phyloP scores from a whole-genome alignment of 2,113 vertebrate genomes.

The Pavo muticus region DNA sequence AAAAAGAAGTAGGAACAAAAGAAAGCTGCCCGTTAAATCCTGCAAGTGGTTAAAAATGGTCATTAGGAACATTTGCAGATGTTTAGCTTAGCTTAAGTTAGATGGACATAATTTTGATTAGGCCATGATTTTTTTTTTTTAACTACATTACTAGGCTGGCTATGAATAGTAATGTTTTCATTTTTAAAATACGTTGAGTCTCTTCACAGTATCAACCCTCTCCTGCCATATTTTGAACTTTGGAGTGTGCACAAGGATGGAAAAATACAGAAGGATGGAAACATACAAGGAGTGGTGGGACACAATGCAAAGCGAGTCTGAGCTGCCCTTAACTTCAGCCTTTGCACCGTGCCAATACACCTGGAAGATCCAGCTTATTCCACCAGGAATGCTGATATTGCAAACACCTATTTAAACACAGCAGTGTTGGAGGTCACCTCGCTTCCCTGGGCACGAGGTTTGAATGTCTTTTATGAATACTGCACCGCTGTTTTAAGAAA shows the following conservation, averaged over 20 bases:
- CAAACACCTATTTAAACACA: background rate
- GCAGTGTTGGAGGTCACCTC: background rate
- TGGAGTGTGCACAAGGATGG: accelerated
- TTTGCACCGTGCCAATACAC: background rate
- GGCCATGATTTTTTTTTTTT: background rate
- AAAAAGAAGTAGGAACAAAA: background rate
- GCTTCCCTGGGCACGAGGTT: background rate
- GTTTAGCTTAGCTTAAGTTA: conserved; percentile 3
- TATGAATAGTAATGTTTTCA: background rate
- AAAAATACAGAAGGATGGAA: background rate
- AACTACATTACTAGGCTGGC: background rate
- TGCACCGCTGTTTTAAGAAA: background rate
- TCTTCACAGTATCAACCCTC: background rate
- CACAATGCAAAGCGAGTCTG: background rate
- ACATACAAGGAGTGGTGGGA: background rate
- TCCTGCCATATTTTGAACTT: background rate
- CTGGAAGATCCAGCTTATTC: background rate
- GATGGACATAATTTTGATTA: background rate
- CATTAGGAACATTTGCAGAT: background rate
- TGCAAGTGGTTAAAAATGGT: background rate
- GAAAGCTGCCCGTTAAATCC: background rate
- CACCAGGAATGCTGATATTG: background rate
- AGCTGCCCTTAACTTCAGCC: background rate
- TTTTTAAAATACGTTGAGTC: background rate
- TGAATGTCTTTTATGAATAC: background rate